phyloP scores from a whole-genome alignment of 1,140 invertebrate genomes.

The Drosophila takahashii region DNA sequence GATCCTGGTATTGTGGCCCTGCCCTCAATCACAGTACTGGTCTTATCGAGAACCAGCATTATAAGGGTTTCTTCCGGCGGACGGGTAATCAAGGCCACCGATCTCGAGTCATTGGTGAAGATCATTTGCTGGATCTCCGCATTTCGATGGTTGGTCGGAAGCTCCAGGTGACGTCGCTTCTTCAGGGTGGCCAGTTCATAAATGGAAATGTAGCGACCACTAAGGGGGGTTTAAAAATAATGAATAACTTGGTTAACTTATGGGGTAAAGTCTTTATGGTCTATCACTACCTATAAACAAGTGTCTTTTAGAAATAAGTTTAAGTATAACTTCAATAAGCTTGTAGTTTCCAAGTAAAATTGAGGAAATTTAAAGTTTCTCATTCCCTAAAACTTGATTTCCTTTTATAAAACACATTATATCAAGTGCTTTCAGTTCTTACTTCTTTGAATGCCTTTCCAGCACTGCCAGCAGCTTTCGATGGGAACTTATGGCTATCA shows the following conservation, averaged over 20 bases:
- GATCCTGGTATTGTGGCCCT: slow-evolving; percentile 87
- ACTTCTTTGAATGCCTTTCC: slow-evolving; percentile 68
- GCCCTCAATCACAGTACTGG: slow-evolving; percentile 89
- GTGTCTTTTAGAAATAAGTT: background rate
- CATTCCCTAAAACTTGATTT: too few species aligned
- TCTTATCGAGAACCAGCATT: slow-evolving; percentile 91
- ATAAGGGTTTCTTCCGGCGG: slow-evolving; percentile 90
- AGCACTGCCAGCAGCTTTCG: slow-evolving; percentile 76
- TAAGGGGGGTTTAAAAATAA: background rate
- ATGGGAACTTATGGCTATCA: slow-evolving; percentile 74
- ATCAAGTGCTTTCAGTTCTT: slow-evolving; percentile 11
- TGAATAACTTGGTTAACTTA: background rate
- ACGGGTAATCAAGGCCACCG: slow-evolving; percentile 89
- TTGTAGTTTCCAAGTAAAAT: too few species aligned
- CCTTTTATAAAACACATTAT: background rate
- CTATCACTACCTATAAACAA: too few species aligned
- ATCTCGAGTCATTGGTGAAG: slow-evolving; percentile 91
- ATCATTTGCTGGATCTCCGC: slow-evolving; percentile 88
- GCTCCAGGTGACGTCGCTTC: slow-evolving; percentile 86
- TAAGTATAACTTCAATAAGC: too few species aligned
- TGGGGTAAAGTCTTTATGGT: background rate
- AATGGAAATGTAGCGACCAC: slow-evolving; percentile 81
- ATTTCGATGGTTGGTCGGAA: slow-evolving; percentile 85
- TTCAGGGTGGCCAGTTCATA: slow-evolving; percentile 87
- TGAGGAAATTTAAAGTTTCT: too few species aligned